A percentile compares a stretch with the other conserved stretches of the same genome.
Evolutionary conservation across 2,113 vertebrate species (phyloP).

Genomic region (Malurus alboscapulatus): DNA sequence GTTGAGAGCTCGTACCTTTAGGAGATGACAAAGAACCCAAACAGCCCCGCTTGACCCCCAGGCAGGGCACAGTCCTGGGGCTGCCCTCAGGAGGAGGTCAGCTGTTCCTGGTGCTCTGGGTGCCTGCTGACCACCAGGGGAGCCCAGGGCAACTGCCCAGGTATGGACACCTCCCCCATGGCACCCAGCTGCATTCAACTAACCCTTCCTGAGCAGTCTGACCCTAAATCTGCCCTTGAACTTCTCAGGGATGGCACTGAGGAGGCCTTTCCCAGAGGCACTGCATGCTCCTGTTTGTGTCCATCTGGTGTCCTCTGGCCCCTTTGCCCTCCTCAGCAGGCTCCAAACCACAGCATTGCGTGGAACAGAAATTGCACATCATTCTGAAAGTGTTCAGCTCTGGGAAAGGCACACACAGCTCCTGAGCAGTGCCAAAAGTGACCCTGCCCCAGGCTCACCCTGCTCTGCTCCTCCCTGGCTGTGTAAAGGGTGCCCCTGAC

Average conservation of each 20-base stretch:
- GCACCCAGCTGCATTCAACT: background rate
- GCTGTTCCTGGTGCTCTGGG: background rate
- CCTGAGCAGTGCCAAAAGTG: background rate
- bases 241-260: background rate
- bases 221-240: background rate
- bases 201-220: background rate
- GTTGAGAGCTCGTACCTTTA: background rate
- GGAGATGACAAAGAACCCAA: background rate
- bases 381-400: background rate
- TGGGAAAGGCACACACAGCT: background rate
- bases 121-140: background rate
- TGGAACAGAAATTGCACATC: background rate
- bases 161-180: background rate
- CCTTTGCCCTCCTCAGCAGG: background rate
- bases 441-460: background rate
- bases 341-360: background rate
- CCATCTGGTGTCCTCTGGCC: background rate
- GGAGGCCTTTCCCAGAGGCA: background rate
- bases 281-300: accelerated
- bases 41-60: background rate
- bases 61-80: background rate
- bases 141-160: background rate
- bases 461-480: background rate
- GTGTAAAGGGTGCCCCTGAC: background rate
- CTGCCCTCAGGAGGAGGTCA: background rate